phyloP scores from a whole-genome alignment of 2,888 invertebrate genomes.

The Omphaloscelis lunosa region DNA sequence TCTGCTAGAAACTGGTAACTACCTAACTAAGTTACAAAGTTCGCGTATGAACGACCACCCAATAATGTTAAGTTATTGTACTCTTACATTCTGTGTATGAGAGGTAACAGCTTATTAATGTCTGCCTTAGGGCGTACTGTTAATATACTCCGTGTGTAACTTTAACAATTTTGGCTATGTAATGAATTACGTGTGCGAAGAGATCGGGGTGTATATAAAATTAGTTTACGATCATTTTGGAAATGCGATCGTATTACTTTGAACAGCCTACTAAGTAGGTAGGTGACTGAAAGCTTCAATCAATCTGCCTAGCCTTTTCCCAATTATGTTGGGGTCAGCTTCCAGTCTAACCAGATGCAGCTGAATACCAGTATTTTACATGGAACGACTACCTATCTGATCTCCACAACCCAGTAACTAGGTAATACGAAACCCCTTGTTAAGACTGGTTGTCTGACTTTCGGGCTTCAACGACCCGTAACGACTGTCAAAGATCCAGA shows the following conservation, averaged over 20 bases:
- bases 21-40: slow-evolving; percentile 67
- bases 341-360: too few species aligned
- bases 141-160: slow-evolving; percentile 41
- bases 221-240: neutral
- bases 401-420: too few species aligned
- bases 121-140: slow-evolving; percentile 33
- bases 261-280: neutral
- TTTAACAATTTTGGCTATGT: slow-evolving; percentile 42
- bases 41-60: slow-evolving; percentile 61
- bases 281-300: neutral
- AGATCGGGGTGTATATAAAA: neutral
- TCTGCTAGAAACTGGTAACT: slow-evolving; percentile 62
- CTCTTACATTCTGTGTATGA: slow-evolving; percentile 51
- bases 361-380: too few species aligned
- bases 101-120: slow-evolving; percentile 52
- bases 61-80: slow-evolving; percentile 64
- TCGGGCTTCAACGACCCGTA: too few species aligned
- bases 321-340: too few species aligned
- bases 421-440: too few species aligned
- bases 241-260: neutral
- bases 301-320: too few species aligned
- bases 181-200: slow-evolving; percentile 28
- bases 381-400: too few species aligned
- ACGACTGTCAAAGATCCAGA: too few species aligned
- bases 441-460: too few species aligned